Evolutionary conservation across 2,113 vertebrate species (phyloP), one percentile per base, ranked within the genome.

Genomic region (Desmodus rotundus): DNA sequence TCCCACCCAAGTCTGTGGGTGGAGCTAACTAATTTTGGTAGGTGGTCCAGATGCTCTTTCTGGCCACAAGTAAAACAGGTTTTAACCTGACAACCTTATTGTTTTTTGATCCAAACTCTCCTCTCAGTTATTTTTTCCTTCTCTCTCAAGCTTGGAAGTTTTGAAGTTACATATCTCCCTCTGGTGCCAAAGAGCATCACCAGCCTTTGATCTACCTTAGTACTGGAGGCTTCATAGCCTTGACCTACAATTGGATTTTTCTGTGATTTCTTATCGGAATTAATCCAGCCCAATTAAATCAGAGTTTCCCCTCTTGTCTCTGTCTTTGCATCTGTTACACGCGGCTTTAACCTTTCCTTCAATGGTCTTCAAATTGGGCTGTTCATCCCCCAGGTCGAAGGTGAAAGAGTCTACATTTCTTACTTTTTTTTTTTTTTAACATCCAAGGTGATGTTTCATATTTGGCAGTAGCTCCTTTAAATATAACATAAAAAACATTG

Each of bases 241-340:
- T 93, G 89, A 90, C 72, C 72, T 87, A 56, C 68, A 94, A 56
- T 58, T 96, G 82, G 61, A 68, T 94, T 97, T 96, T 89, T 74
- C 82, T 93, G 90, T 52, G 76, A 82, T 77, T 96, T 93, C 67
- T 97, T 77, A 56, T 14, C 83, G 43, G 76, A 65, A 67, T 96
- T 56, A 63, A 95, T 93, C 41, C 52, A 93, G 20, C 22, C 19
- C 90, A 82, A n/a, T 95, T 87, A 93, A 96, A 76, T 89, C 70
- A 68, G 36, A 82, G 14, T 36, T 76, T 89, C n/a, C n/a, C 38
- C 47, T 93, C 13, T 81, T 22, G 38, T 78, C n/a, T 85, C 80
- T 90, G 12, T 88, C 81, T 86, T 82, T 74, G 54, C 12, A 58
- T 65, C 36, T 15, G 93, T 95, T 2, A 36, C 33, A 84, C 22